Conservation (phyloP, 53 echinoderm and acorn worm genomes). For the Mesocentrotus franciscanus region DNA sequence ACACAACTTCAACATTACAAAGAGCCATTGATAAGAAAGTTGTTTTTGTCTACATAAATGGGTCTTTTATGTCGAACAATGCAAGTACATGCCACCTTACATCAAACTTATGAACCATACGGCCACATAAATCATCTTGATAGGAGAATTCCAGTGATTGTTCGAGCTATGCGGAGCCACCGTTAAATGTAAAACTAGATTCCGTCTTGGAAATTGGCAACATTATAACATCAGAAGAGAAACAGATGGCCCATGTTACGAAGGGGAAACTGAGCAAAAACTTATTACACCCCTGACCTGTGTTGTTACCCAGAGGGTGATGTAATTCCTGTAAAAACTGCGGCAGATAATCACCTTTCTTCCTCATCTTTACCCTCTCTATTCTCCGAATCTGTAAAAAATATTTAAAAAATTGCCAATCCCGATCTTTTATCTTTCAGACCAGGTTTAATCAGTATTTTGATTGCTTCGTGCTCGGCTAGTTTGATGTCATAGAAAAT, state of each 20-base stretch:
- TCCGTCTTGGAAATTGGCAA: slow-evolving; percentile 10
- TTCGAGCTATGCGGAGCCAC: neutral
- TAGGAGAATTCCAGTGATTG: neutral
- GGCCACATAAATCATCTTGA: slow-evolving; percentile 8
- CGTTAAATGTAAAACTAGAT: neutral
- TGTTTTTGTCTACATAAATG: slow-evolving; percentile 5
- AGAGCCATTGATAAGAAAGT: neutral
- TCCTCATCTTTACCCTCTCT: neutral
- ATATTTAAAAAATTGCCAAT: neutral
- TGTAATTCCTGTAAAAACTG: neutral
- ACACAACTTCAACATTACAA: neutral
- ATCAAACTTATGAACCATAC: neutral
- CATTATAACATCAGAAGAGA: slow-evolving; percentile 2
- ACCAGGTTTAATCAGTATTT: neutral
- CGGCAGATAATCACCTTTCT: neutral
- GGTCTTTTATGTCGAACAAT: neutral
- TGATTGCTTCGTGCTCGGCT: neutral
- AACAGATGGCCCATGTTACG: slow-evolving; percentile 37
- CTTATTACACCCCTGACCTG: slow-evolving; percentile 8
- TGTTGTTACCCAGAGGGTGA: neutral
- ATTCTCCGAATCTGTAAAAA: neutral
- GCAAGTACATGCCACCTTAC: neutral
- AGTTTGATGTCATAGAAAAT: slow-evolving; percentile 9
- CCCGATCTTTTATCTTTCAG: neutral
- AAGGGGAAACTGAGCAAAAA: neutral